Percentiles rank a stretch among this genome's conserved stretches.
phyloP scores from a whole-genome alignment of 2,888 invertebrate genomes.

The Labia minor region DNA sequence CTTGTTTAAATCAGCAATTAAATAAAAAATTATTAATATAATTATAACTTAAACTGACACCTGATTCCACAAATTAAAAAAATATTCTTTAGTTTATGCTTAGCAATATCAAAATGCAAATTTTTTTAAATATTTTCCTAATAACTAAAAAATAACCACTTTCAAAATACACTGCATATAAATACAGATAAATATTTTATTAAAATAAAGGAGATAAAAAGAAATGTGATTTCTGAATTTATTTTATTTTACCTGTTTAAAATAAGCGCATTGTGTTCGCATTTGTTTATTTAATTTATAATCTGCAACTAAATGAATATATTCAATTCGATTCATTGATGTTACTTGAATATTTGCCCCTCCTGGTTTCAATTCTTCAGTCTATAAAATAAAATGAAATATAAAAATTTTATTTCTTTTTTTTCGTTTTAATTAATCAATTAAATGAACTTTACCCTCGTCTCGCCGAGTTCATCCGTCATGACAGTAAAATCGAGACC shows the following conservation, averaged over 20 bases:
- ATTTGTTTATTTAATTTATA: conserved; percentile 88
- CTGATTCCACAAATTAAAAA: no score
- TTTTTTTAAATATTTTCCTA: no score
- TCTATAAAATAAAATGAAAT: conserved; percentile 36
- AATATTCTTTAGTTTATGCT: no score
- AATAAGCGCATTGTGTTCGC: conserved; percentile 73
- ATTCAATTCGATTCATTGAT: conserved; percentile 86
- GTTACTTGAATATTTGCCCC: conserved; percentile 86
- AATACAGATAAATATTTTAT: no score
- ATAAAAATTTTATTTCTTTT: conserved; percentile 15
- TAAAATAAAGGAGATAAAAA: no score
- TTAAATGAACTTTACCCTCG: conserved; percentile 45
- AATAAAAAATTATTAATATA: no score
- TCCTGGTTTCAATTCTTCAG: conserved; percentile 81
- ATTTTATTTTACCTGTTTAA: conserved; percentile 43
- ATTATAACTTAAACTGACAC: no score
- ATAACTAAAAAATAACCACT: no score
- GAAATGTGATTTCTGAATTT: no score
- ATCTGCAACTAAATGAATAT: conserved; percentile 91
- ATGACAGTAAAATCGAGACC: conserved; percentile 89
- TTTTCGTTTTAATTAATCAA: background rate
- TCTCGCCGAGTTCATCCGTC: conserved; percentile 81
- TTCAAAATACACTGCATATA: no score
- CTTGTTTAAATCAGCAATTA: no score
- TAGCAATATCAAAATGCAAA: no score